Conservation (phyloP, 2,888 invertebrate species). For the Deilephila porcellus region DNA sequence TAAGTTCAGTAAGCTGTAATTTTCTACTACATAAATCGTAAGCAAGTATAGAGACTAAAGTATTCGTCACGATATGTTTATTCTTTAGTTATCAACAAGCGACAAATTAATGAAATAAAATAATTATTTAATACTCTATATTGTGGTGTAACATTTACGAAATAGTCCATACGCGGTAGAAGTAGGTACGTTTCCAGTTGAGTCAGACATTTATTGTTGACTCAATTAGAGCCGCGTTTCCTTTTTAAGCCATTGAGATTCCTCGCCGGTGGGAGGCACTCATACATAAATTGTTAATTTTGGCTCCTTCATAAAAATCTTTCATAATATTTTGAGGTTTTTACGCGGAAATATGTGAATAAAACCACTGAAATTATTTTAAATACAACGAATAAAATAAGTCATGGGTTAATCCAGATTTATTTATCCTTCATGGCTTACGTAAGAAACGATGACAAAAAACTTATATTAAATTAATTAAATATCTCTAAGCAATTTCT, state of each 20-base stretch:
- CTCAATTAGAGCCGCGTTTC: conserved; percentile 52
- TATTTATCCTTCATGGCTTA: too few relatives aligned
- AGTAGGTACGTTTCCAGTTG: conserved; percentile 34
- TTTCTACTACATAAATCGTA: too few relatives aligned
- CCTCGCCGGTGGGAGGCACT: conserved; percentile 26
- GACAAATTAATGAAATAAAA: background rate
- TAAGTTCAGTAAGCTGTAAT: too few relatives aligned
- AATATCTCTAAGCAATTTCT: too few relatives aligned
- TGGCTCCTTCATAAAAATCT: background rate
- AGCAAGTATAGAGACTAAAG: too few relatives aligned
- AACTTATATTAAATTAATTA: too few relatives aligned
- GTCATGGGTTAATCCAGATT: too few relatives aligned
- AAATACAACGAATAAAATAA: too few relatives aligned
- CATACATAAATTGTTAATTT: background rate
- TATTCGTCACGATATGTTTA: too few relatives aligned
- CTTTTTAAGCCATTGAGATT: conserved; percentile 49
- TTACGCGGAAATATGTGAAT: background rate
- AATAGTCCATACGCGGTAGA: conserved; percentile 35
- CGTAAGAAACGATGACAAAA: too few relatives aligned
- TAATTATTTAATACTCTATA: conserved; percentile 38
- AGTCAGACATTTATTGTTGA: conserved; percentile 47
- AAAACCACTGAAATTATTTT: too few relatives aligned
- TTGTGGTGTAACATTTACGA: conserved; percentile 38
- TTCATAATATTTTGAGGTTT: background rate
- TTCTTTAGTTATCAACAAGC: too few relatives aligned